Percentiles rank a stretch among this genome's conserved stretches.
phyloP scores from a whole-genome alignment of 1,140 invertebrate species.

The Zaprionus nigranus region DNA sequence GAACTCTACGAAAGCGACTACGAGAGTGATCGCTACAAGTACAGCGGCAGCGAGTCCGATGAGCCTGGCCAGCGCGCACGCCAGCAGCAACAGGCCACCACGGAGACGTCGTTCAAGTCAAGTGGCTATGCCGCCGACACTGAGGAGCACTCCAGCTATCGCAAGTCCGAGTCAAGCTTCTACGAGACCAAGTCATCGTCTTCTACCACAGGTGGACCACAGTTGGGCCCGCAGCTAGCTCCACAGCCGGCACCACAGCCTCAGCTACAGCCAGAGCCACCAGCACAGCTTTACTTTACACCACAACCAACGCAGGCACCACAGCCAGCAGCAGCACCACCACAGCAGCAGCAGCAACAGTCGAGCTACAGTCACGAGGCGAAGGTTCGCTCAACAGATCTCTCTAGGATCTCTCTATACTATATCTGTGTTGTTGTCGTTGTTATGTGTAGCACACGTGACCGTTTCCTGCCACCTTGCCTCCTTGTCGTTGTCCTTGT shows the following conservation, averaged over 20 bases:
- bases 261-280: conserved; percentile 59
- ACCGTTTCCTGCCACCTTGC: conserved; percentile 13
- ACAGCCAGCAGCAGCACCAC: conserved; percentile 23
- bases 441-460: conserved; percentile 70
- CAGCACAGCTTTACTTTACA: conserved; percentile 55
- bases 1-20: conserved; percentile 89
- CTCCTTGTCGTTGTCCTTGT: conserved; percentile 25
- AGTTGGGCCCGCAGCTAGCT: too few relatives aligned
- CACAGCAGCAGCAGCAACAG: neutral
- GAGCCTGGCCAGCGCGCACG: conserved; percentile 87
- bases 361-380: conserved; percentile 71
- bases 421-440: conserved; percentile 61
- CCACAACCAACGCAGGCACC: conserved; percentile 28
- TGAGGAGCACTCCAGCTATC: conserved; percentile 86
- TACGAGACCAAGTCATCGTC: conserved; percentile 67
- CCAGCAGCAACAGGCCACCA: conserved; percentile 85
- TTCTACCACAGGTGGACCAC: conserved; percentile 13
- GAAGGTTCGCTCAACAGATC: conserved; percentile 76
- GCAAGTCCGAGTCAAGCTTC: conserved; percentile 75
- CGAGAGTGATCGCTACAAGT: conserved; percentile 90
- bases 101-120: conserved; percentile 80
- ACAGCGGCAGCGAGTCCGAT: conserved; percentile 88
- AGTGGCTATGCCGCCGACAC: conserved; percentile 91
- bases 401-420: conserved; percentile 11
- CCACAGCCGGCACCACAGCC: neutral